phyloP scores from a whole-genome alignment of 2,113 vertebrate genomes.

The Phasianus colchicus region DNA sequence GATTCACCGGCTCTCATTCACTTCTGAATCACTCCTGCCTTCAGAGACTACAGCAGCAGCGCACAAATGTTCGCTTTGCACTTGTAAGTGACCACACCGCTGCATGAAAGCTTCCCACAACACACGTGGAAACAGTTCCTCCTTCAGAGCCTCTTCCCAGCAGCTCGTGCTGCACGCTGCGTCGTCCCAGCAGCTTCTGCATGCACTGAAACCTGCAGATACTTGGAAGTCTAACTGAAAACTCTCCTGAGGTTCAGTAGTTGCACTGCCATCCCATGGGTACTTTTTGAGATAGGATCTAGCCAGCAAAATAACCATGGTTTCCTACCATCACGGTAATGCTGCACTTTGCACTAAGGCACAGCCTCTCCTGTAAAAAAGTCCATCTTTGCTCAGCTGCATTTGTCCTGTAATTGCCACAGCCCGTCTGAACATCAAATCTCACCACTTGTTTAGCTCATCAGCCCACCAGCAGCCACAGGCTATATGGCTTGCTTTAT shows the following conservation, averaged over 20 bases:
- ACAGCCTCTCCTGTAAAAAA: not conserved
- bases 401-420: not conserved
- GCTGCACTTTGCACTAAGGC: not conserved
- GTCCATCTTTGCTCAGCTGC: not conserved
- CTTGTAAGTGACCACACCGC: fast-evolving
- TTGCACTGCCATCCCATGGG: not conserved
- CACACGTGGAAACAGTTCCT: fast-evolving
- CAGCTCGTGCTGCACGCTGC: not conserved
- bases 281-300: not conserved
- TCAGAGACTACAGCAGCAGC: fast-evolving
- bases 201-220: not conserved
- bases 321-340: not conserved
- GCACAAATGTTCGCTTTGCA: not conserved
- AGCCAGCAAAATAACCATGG: not conserved
- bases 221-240: not conserved
- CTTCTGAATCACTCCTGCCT: fast-evolving
- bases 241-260: not conserved
- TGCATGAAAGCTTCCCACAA: too few species aligned
- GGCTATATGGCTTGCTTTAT: too few species aligned
- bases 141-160: fast-evolving
- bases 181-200: not conserved
- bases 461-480: not conserved
- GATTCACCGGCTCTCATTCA: not conserved
- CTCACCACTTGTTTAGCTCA: not conserved
- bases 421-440: not conserved